Percentiles rank a stretch among this genome's conserved stretches.
These are phyloP conservation scores for Drosophila leonis DNA, from an alignment of 2,888 invertebrate species.

Conservation along the genomic window DNA sequence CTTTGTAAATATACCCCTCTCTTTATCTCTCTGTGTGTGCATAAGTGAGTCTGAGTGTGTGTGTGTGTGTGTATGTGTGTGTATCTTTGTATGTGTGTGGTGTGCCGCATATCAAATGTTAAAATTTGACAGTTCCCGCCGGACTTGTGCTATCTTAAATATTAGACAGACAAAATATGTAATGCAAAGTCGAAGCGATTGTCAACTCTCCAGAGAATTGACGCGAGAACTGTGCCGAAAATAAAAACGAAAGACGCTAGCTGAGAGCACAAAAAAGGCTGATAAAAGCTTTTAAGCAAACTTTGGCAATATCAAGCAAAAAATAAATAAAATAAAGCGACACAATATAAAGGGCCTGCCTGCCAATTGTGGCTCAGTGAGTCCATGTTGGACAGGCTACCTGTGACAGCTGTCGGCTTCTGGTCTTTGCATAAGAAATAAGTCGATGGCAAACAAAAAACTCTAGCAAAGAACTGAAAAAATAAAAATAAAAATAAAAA, in stretches of 20 bases:
- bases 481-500: conserved; percentile 5
- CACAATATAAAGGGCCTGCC: conserved; percentile 30
- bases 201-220: conserved; percentile 43
- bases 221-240: conserved; percentile 18
- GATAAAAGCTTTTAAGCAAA: conserved; percentile 77
- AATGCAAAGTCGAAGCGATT: conserved; percentile 55
- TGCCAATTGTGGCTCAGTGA: conserved; percentile 17
- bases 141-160: conserved; percentile 46
- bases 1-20: background rate
- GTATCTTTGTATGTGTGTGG: background rate
- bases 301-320: conserved; percentile 70
- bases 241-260: conserved; percentile 4
- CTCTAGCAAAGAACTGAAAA: conserved; percentile 50
- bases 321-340: conserved; percentile 31
- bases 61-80: background rate
- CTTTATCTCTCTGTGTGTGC: background rate
- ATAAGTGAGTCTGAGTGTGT: background rate
- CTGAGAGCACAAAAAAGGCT: conserved; percentile 30
- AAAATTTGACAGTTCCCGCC: conserved; percentile 59
- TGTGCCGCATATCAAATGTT: conserved; percentile 41
- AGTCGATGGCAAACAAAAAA: conserved; percentile 57
- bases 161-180: conserved; percentile 35
- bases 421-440: conserved; percentile 63
- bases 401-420: conserved; percentile 28
- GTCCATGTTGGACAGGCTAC: conserved; percentile 35